These are phyloP conservation scores for Haliclona indistincta DNA, from an alignment of 37 sponge, comb jelly and placozoan species.

Conservation along the genomic window DNA sequence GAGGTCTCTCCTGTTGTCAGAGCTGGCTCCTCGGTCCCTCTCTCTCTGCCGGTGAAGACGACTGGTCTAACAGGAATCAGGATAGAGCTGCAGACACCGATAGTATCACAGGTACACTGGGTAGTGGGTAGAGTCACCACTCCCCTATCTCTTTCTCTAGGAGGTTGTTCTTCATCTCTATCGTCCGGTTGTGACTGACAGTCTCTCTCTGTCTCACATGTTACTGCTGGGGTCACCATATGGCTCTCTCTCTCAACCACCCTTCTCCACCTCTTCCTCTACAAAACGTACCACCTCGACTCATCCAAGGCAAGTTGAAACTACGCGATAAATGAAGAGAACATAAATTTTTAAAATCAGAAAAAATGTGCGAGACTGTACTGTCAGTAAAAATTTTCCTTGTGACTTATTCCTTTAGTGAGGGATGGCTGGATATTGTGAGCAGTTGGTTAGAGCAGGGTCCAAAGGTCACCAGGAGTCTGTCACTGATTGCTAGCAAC, in stretches of 20 bases:
- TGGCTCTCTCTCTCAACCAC: slow-evolving; percentile 13
- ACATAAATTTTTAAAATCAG: too few species aligned
- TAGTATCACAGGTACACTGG: slow-evolving; percentile 29
- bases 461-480: background rate
- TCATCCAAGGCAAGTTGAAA: too few species aligned
- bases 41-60: slow-evolving; percentile 33
- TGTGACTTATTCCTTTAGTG: slow-evolving; percentile 8
- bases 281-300: too few species aligned
- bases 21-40: background rate
- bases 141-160: slow-evolving; percentile 12
- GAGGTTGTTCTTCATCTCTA: slow-evolving; percentile 32
- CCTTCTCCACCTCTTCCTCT: too few species aligned
- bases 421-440: slow-evolving; percentile 51
- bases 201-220: slow-evolving; percentile 36
- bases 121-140: slow-evolving; percentile 12
- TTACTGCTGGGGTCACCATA: slow-evolving; percentile 33
- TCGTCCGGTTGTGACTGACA: slow-evolving; percentile 22
- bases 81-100: slow-evolving; percentile 25
- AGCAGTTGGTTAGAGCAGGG: slow-evolving; percentile 23
- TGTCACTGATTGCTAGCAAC: slow-evolving; percentile 8
- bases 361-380: too few species aligned
- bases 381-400: too few species aligned
- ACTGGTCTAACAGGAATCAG: slow-evolving; percentile 34
- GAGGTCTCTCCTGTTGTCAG: slow-evolving; percentile 6
- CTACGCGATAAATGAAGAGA: too few species aligned